These are phyloP conservation scores for Oceanodroma tethys DNA, from an alignment of 2,113 vertebrate genomes.

Conservation along the genomic window DNA sequence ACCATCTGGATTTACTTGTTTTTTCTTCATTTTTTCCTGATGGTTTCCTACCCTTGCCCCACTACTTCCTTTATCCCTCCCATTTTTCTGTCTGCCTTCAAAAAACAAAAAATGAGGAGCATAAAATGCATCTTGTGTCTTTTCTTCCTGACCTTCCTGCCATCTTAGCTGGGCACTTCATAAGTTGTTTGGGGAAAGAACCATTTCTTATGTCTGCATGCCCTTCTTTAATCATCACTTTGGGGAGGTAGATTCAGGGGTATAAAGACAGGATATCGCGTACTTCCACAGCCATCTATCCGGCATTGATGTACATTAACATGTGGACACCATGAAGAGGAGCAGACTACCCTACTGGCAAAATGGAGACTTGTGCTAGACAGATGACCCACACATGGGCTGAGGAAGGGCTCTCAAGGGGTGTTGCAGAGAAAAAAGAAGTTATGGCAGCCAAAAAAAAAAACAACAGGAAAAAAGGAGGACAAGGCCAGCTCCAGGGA, in stretches of 20 bases:
- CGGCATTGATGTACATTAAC: not conserved
- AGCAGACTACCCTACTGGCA: not conserved
- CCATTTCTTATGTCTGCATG: not conserved
- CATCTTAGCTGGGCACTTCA: not conserved
- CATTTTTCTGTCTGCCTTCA: not conserved
- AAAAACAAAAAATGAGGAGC: not conserved
- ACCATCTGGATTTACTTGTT: not conserved
- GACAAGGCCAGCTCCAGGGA: not conserved
- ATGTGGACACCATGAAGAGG: not conserved
- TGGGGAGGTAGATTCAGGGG: not conserved
- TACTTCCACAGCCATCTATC: not conserved
- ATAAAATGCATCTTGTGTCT: not conserved
- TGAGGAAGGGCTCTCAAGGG: not conserved
- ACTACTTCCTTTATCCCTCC: not conserved
- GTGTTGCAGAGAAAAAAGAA: not conserved
- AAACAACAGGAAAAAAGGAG: not conserved
- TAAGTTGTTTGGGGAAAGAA: not conserved
- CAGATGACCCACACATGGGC: fast-evolving
- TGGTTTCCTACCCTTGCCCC: not conserved
- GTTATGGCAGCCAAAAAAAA: not conserved
- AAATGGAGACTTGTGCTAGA: not conserved
- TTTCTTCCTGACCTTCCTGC: not conserved
- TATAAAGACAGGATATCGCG: not conserved
- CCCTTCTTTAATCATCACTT: not conserved
- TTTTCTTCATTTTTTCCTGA: not conserved